These are phyloP conservation scores for Drosophila trapezifrons DNA, from an alignment of 1,140 invertebrate genomes.

Conservation along the genomic window DNA sequence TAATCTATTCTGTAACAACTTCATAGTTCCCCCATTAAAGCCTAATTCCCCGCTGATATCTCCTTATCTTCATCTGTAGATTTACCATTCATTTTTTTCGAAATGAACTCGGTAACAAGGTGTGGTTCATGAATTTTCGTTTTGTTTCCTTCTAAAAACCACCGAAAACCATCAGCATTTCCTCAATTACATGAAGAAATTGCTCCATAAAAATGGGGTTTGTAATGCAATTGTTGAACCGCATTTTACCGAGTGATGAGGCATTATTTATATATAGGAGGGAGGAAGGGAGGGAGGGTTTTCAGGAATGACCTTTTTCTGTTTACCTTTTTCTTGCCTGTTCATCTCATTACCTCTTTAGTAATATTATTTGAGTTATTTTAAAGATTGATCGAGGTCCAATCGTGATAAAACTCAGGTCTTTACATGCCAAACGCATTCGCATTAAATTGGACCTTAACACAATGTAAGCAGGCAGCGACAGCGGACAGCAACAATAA, in stretches of 20 bases:
- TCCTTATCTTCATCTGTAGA: slow-evolving; percentile 15
- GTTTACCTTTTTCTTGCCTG: background rate
- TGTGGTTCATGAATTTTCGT: slow-evolving; percentile 19
- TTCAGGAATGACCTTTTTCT: slow-evolving; percentile 7
- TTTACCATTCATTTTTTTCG: slow-evolving; percentile 18
- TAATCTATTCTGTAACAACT: slow-evolving; percentile 5
- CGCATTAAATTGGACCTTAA: slow-evolving; percentile 13
- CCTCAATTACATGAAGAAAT: slow-evolving; percentile 42
- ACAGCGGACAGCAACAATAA: background rate
- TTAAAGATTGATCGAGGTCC: slow-evolving; percentile 10
- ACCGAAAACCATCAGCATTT: slow-evolving; percentile 32
- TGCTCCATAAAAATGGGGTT: slow-evolving; percentile 34
- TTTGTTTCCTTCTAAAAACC: slow-evolving; percentile 38
- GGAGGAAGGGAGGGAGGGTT: background rate
- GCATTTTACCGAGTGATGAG: slow-evolving; percentile 19
- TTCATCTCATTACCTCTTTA: slow-evolving; percentile 2
- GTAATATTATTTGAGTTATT: slow-evolving; percentile 7
- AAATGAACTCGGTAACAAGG: slow-evolving; percentile 35
- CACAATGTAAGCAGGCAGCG: slow-evolving; percentile 15
- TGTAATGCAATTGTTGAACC: slow-evolving; percentile 27
- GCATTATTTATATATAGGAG: slow-evolving; percentile 22
- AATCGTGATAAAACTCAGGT: slow-evolving; percentile 22
- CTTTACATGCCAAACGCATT: slow-evolving; percentile 18
- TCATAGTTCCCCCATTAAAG: slow-evolving; percentile 18
- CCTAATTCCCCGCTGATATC: slow-evolving; percentile 7